phyloP scores from a whole-genome alignment of 1,140 invertebrate genomes.

The Drosophila trapezifrons region DNA sequence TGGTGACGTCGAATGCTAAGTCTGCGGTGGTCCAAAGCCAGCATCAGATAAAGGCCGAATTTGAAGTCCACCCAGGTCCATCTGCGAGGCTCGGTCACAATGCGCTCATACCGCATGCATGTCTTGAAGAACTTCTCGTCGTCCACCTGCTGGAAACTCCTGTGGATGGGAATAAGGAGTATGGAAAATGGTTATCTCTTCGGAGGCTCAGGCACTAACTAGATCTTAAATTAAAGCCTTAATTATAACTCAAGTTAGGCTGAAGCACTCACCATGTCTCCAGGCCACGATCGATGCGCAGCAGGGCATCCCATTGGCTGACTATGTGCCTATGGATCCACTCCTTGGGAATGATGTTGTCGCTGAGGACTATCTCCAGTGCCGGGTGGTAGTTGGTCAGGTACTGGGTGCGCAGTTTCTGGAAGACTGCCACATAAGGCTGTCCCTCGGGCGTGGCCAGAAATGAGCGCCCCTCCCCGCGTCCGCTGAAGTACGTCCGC shows the following conservation, averaged over 20 bases:
- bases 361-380: constrained; percentile 88
- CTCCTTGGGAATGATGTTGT: constrained; percentile 89
- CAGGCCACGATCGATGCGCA: constrained; percentile 88
- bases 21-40: constrained; percentile 86
- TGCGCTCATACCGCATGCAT: constrained; percentile 88
- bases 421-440: constrained; percentile 87
- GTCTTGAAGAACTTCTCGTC: constrained; percentile 86
- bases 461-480: constrained; percentile 86
- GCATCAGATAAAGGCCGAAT: constrained; percentile 89
- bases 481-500: constrained; percentile 65
- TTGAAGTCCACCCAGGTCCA: constrained; percentile 92
- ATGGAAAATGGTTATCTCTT: neutral
- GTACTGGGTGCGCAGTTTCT: constrained; percentile 88
- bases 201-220: neutral
- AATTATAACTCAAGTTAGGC: no score
- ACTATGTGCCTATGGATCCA: constrained; percentile 88
- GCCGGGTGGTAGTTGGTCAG: constrained; percentile 89
- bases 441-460: constrained; percentile 87
- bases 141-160: constrained; percentile 85
- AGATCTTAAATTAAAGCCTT: neutral
- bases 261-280: constrained; percentile 87
- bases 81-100: constrained; percentile 87
- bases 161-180: constrained; percentile 8
- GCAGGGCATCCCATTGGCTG: constrained; percentile 89
- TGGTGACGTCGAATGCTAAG: constrained; percentile 87